Base-by-base conservation (phyloP, 2,113 vertebrate genomes). In the Cygnus atratus region DNA sequence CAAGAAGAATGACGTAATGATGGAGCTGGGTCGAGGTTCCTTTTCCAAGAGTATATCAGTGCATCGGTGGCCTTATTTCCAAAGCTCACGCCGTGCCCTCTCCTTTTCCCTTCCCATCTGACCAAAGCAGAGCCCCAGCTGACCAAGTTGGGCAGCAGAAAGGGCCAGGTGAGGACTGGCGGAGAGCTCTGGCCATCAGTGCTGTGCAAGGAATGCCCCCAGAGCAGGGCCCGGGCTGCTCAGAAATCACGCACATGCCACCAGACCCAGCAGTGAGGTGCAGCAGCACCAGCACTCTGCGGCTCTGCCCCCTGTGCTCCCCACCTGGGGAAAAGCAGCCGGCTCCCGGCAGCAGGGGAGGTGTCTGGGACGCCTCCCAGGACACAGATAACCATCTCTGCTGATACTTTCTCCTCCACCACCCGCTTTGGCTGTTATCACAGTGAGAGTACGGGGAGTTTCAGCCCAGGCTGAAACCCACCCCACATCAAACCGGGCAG, bases 181-280 rank as follows among this genome's bases (percentile, higher is more conserved):
- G 0, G 0, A 22, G 54, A 25, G 25, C 35, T 52, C 33, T 48
- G 79, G n/a, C 8, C 79, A 43, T 61, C 0, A 0, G 8, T 6
- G 25, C 65, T 0, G 26, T 66, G 81, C 50, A 33, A 10, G 55
- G 58, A 35, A 9, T 1, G 3, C 33, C 21, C 12, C 14, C 0
- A 35, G 61, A 46, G 46, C 2, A 1, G 66, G 13, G 5, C 8
- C 9, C 2, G 16, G 16, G 43, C 16, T 0, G 3, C 59, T 59
- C 37, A 13, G 15, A 50, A 68, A 14, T 5, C 1, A 12, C 0
- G 1, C 0, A 9, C 14, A 0, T 0, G 3, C 0, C 39, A 91
- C 84, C 84, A 43, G 1, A 48, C 0, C 28, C 75, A 48, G 44
- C 52, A 31, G 54, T 5, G 5, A 16, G 26, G 50, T 26, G 50